Conservation (phyloP, 1,140 invertebrate species). For the Bombus cullumanus region DNA sequence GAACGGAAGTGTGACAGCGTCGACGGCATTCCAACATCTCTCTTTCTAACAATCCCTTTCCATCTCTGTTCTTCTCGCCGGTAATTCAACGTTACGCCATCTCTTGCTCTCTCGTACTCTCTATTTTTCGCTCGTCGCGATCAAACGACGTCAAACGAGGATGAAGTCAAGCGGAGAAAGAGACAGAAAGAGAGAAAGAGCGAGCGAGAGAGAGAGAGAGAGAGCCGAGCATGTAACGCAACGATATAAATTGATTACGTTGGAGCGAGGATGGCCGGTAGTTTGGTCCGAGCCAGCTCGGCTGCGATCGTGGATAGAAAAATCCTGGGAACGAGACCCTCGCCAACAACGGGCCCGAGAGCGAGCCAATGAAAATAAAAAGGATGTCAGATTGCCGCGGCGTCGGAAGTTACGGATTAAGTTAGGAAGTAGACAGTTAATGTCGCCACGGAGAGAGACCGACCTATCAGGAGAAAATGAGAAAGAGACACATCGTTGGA, state of each 20-base stretch:
- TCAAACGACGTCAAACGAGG: conserved; percentile 10
- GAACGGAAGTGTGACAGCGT: conserved; percentile 80
- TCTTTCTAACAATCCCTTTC: conserved; percentile 21
- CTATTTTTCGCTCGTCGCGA: conserved; percentile 26
- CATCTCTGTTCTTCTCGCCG: conserved; percentile 22
- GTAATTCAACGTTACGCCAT: conserved; percentile 65
- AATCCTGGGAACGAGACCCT: conserved; percentile 82
- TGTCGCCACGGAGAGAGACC: conserved; percentile 72
- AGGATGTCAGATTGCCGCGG: conserved; percentile 83
- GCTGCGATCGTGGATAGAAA: conserved; percentile 79
- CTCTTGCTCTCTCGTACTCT: not conserved
- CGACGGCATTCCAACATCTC: conserved; percentile 66
- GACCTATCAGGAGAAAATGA: conserved; percentile 23
- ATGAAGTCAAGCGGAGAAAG: conserved; percentile 7
- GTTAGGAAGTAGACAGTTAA: conserved; percentile 83
- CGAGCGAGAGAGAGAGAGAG: conserved; percentile 47
- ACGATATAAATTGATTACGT: conserved; percentile 83
- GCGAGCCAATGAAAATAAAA: conserved; percentile 83
- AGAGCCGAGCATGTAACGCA: conserved; percentile 73
- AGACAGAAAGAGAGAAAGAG: conserved; percentile 47
- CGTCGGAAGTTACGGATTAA: conserved; percentile 83
- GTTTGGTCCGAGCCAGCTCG: conserved; percentile 65
- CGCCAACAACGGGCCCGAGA: conserved; percentile 72
- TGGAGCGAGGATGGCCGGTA: conserved; percentile 68
- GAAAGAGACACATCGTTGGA: conserved; percentile 29